Evolutionary conservation across 2,113 vertebrate species (phyloP).

Genomic region (Nothobranchius furzeri): DNA sequence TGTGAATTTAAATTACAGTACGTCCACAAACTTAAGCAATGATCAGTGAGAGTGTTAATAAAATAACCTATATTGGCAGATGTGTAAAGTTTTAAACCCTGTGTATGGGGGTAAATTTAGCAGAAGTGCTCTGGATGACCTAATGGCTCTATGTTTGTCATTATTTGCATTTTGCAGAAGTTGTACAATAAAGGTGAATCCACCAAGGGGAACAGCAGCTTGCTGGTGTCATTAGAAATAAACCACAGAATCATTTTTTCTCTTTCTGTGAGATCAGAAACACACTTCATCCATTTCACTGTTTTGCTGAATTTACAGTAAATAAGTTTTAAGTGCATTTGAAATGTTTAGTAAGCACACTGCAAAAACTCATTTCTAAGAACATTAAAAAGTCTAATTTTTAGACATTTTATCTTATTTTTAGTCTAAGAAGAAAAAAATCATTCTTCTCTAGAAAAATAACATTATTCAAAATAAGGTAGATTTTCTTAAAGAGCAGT

Average conservation of each 20-base stretch:
- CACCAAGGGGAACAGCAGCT: slow-evolving; percentile 26
- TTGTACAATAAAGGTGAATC: slow-evolving; percentile 44
- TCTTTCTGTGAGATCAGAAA: slow-evolving; percentile 31
- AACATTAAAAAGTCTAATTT: too few species aligned
- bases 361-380: too few species aligned
- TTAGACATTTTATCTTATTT: too few species aligned
- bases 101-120: slow-evolving; percentile 20
- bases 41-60: background rate
- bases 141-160: slow-evolving; percentile 29
- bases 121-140: background rate
- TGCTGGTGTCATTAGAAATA: slow-evolving; percentile 48
- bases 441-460: too few species aligned
- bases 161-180: slow-evolving; percentile 34
- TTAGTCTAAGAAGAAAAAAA: too few species aligned
- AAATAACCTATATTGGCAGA: slow-evolving; percentile 6
- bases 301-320: slow-evolving; percentile 13
- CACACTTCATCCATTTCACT: slow-evolving; percentile 5
- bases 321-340: background rate
- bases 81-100: slow-evolving; percentile 7
- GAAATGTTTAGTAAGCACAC: background rate
- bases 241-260: slow-evolving; percentile 32
- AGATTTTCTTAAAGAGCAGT: too few species aligned
- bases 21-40: too few species aligned
- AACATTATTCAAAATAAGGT: too few species aligned
- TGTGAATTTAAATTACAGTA: background rate